Evolutionary conservation across 2,797 vertebrate species (phyloP).

Genomic region (Otolemur crassicaudatus): DNA sequence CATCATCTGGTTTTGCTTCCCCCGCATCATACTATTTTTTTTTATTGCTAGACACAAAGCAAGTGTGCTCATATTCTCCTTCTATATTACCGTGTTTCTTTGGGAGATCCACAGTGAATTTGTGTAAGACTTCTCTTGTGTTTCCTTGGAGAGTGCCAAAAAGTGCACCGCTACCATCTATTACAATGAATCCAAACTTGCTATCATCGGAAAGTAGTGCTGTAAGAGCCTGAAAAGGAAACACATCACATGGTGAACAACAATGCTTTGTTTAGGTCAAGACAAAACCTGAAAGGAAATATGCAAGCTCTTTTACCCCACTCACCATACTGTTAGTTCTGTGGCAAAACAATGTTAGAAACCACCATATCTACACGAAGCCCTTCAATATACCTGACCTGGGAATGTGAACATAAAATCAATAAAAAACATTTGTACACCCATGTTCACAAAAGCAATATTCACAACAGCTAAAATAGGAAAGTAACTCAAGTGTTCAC

Average conservation of each 20-base stretch:
- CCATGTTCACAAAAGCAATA: background rate
- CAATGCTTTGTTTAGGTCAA: constrained; percentile 34
- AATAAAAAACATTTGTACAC: background rate
- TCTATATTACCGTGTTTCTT: constrained; percentile 96
- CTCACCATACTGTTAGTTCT: background rate
- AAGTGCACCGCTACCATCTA: constrained; percentile 97
- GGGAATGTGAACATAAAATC: background rate
- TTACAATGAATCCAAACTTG: constrained; percentile 99
- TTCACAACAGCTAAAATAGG: background rate
- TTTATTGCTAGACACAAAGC: background rate
- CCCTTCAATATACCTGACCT: constrained; percentile 24
- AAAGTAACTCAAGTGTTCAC: background rate
- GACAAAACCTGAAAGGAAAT: constrained; percentile 11
- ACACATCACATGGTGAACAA: constrained; percentile 56
- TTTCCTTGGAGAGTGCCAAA: constrained; percentile 99
- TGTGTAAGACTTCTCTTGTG: constrained; percentile 99
- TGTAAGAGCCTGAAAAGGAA: constrained; percentile 93
- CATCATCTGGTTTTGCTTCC: background rate
- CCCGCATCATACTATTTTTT: background rate
- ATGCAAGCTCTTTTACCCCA: background rate
- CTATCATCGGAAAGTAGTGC: constrained; percentile 98
- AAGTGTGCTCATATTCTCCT: background rate
- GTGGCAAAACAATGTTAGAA: background rate
- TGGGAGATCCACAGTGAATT: constrained; percentile 99
- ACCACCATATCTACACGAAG: background rate